Evolutionary conservation across 2,113 vertebrate genomes (phyloP), one percentile per base, ranked within the genome.

Genomic region (Rhinolophus ferrumequinum): DNA sequence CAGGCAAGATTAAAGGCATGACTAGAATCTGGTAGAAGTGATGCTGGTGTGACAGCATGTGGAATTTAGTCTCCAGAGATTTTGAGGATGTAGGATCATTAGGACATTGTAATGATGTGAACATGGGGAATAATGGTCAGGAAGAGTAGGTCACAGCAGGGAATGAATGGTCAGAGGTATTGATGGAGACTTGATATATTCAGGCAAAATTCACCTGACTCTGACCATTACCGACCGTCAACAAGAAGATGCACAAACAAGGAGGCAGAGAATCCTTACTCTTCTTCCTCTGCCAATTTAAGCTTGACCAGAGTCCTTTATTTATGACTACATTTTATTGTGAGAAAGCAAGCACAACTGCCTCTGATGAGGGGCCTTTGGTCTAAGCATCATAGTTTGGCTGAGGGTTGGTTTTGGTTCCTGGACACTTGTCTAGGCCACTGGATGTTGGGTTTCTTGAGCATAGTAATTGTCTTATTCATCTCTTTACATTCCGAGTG

Each of bases 1-100:
- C 3, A 30, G n/a, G n/a, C 14, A 26, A 64, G 21, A 19, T 2
- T 4, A 22, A 41, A 52, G 13, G 8, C 5, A 8, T 0, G 12
- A 4, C 30, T 7, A 16, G 28, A 56, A 18, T 14, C n/a, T 15
- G 30, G 33, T 35, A 28, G 38, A 3, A 19, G 24, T 15, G 13
- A 30, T 24, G 18, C 8, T 6, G 10, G 11, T 56, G 2, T 18
- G 6, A 11, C 26, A n/a, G 47, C 9, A 30, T 1, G 6, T 28
- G 66, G 28, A 58, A 44, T 19, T 13, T 44, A 26, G 13, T 44
- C n/a, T 26, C 8, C 47, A 50, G 47, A 66, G 44, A 22, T 22
- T 67, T 54, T 13, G 8, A 30, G 58, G 26, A 2, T n/a, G 18
- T 18, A 9, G 28, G 5, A 19, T 28, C 24, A 0, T 33, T 21